Base-by-base conservation (phyloP, 2,113 vertebrate species). In the Agapornis roseicollis region DNA sequence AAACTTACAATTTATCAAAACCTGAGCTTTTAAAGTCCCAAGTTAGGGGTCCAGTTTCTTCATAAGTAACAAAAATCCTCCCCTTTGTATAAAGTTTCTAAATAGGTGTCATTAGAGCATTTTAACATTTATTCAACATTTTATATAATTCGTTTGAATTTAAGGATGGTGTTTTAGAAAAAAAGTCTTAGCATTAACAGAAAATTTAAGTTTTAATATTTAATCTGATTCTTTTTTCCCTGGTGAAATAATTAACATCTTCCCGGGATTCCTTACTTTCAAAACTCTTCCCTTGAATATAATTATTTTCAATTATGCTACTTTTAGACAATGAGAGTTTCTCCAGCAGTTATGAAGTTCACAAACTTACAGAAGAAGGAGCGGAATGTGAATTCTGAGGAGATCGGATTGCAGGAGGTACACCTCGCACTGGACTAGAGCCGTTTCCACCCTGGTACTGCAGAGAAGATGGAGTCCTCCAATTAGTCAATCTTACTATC, bases 391-490 rank as follows among this genome's bases (percentile, higher is more conserved):
- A 99, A 94, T 99, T 99, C 93, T 99, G 99, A 91, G 99, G 99
- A 80, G 99, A 99, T 95, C 99, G 99, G 91, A 99, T 99, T 85
- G 98, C 98, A 84, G 99, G 98, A 94, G 99, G 99, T 78, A 99
- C 97, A 24, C 99, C 99, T 98, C 99, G 98, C 93, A 99, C 99
- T 49, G 99, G 99, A 98, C 99, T 99, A 78, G 99, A 99, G 89
- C 99, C 99, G 97, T 99, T 99, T 86, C 99, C 99, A 98, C 98
- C 99, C 97, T 99, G 99, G 97, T 99, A 99, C 99, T 99, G 80
- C 20, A 60, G 41, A 91, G 80, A 92, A 88, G 56, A 88, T 27
- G 90, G 0, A 15, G 29, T 10, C 16, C 63, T 68, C 81, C 77
- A 31, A 13, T 96, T 42, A 89, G 86, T 73, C 84, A 71, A 29